phyloP scores from a whole-genome alignment of 2,888 invertebrate species.

The Orthonychiurus folsomi region DNA sequence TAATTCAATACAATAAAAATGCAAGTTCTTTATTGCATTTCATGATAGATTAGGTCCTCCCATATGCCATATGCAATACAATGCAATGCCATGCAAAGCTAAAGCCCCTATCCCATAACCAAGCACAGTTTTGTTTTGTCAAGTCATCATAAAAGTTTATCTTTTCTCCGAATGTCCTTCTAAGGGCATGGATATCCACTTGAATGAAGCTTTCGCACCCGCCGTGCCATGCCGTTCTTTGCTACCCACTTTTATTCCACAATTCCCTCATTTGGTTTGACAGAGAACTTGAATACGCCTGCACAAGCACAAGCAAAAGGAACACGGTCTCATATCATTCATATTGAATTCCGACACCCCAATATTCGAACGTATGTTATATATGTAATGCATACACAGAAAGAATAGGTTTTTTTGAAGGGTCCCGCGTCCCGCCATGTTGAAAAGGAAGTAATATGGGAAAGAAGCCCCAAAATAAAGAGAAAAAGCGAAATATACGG shows the following conservation, averaged over 20 bases:
- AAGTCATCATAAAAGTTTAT: not conserved
- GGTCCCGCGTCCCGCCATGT: too few relatives aligned
- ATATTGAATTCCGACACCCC: too few relatives aligned
- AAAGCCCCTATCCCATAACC: too few relatives aligned
- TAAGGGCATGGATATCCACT: not conserved
- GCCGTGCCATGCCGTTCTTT: constrained; percentile 1
- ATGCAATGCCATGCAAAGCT: too few relatives aligned
- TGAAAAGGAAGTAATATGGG: not conserved
- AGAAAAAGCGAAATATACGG: not conserved
- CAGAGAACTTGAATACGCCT: not conserved
- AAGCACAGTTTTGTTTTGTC: not conserved
- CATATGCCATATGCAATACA: too few relatives aligned
- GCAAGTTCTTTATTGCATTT: too few relatives aligned
- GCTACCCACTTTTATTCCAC: not conserved
- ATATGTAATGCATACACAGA: too few relatives aligned
- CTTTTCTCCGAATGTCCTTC: not conserved
- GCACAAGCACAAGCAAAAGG: not conserved
- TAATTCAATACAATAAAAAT: too few relatives aligned
- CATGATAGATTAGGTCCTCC: too few relatives aligned
- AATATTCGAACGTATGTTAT: too few relatives aligned
- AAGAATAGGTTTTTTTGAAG: not conserved
- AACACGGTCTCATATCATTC: too few relatives aligned
- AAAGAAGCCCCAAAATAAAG: not conserved
- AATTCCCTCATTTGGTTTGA: not conserved
- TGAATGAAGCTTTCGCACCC: too few relatives aligned